phyloP scores from a whole-genome alignment of 2,888 invertebrate genomes.

The Diplolepis rosae region DNA sequence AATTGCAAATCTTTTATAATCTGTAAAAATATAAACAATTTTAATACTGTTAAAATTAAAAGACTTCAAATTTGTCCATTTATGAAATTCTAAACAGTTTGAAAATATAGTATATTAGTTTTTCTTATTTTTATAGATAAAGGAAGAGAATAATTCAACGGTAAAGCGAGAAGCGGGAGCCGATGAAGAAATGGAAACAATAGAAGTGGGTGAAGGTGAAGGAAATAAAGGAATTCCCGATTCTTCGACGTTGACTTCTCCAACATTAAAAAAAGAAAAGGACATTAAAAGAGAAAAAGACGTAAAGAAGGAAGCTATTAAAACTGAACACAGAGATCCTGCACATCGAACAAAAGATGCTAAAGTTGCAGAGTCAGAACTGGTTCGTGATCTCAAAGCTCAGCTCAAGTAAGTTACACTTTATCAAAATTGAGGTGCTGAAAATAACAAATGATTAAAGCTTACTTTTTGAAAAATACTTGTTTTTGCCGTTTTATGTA shows the following conservation, averaged over 20 bases:
- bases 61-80: too few species aligned
- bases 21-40: too few species aligned
- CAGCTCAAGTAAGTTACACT: conserved; percentile 87
- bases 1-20: too few species aligned
- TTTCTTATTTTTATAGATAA: conserved; percentile 55
- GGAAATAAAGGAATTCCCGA: conserved; percentile 72
- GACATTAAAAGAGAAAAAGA: conserved; percentile 80
- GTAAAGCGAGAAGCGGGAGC: conserved; percentile 66
- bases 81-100: too few species aligned
- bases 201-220: conserved; percentile 74
- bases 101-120: too few species aligned
- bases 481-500: too few species aligned
- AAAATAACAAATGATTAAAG: too few species aligned
- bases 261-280: conserved; percentile 78
- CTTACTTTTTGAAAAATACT: too few species aligned
- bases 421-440: too few species aligned
- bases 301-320: conserved; percentile 73
- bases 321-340: conserved; percentile 76
- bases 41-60: too few species aligned
- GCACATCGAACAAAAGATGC: conserved; percentile 79
- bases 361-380: conserved; percentile 82
- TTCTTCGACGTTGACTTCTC: conserved; percentile 67
- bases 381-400: conserved; percentile 90
- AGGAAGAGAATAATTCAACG: conserved; percentile 65
- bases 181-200: conserved; percentile 68